phyloP scores from a whole-genome alignment of 2,888 invertebrate species.

The Deilephila porcellus region DNA sequence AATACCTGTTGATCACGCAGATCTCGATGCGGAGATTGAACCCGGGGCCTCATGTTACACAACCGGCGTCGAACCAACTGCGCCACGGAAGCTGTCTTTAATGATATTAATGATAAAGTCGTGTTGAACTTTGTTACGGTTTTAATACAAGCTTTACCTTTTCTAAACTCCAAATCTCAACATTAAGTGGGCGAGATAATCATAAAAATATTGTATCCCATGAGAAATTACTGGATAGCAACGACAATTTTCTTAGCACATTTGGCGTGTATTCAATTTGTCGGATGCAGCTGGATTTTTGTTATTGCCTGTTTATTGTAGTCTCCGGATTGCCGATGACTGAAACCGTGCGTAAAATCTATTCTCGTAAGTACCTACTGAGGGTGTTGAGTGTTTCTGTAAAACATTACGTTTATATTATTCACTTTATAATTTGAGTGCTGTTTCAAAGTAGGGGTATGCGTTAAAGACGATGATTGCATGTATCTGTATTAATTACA shows the following conservation, averaged over 20 bases:
- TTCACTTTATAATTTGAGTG: conserved; percentile 3
- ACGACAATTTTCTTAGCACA: not conserved
- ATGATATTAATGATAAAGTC: no score
- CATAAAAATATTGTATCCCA: not conserved
- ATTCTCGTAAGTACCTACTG: not conserved
- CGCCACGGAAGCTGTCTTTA: no score
- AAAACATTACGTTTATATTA: not conserved
- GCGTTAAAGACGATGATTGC: not conserved
- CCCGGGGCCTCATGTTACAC: no score
- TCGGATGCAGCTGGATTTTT: conserved; percentile 3
- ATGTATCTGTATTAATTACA: not conserved
- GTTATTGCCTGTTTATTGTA: conserved; percentile 20
- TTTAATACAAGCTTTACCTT: no score
- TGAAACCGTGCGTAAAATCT: conserved; percentile 11
- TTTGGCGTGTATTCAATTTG: conserved; percentile 13
- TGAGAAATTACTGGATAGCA: not conserved
- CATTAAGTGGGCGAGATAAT: no score
- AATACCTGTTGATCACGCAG: no score
- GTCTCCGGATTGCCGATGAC: conserved; percentile 3
- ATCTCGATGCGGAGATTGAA: no score
- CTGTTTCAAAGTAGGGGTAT: not conserved
- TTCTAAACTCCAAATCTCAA: no score
- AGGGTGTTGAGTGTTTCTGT: not conserved
- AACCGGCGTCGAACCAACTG: no score
- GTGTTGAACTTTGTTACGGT: no score